A percentile compares a stretch with the other conserved stretches of the same genome.
Conservation (phyloP, 2,797 vertebrate species). For the Etheostoma nigrum region DNA sequence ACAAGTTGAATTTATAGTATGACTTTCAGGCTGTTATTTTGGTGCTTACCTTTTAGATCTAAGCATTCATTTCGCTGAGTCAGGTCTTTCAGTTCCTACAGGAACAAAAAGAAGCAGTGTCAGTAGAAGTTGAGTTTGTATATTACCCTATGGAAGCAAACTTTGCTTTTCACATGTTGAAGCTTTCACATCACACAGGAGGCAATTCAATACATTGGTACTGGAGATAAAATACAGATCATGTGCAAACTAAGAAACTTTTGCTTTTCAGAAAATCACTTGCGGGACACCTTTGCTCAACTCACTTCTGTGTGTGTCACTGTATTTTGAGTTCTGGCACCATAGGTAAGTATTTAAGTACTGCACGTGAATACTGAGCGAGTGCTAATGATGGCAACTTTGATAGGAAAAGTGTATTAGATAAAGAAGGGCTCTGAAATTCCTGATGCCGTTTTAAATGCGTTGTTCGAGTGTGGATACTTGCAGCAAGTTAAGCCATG, state of each 20-base stretch:
- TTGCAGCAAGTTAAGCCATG: background rate
- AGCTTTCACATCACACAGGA: slow-evolving; percentile 31
- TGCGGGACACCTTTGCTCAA: slow-evolving; percentile 1
- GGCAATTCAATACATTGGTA: slow-evolving; percentile 1
- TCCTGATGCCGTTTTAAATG: background rate
- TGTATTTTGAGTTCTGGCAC: background rate
- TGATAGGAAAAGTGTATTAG: background rate
- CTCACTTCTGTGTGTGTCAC: background rate
- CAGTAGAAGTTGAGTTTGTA: slow-evolving; percentile 26
- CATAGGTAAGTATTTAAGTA: background rate
- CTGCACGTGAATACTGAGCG: background rate
- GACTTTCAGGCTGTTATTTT: background rate
- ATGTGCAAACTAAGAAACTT: slow-evolving; percentile 13
- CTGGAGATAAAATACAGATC: slow-evolving; percentile 9
- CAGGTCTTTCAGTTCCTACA: slow-evolving; percentile 92
- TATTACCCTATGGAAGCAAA: slow-evolving; percentile 7
- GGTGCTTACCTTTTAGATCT: slow-evolving; percentile 92
- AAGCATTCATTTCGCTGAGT: slow-evolving; percentile 93
- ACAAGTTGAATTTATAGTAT: background rate
- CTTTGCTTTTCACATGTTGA: slow-evolving; percentile 24
- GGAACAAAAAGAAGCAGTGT: slow-evolving; percentile 53
- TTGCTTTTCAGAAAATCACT: slow-evolving; percentile 5
- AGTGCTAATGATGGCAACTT: background rate
- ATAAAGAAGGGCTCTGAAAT: background rate
- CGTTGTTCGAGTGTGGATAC: background rate